Base-by-base conservation (phyloP, 2,888 invertebrate species). In the Capitulum mitella region DNA sequence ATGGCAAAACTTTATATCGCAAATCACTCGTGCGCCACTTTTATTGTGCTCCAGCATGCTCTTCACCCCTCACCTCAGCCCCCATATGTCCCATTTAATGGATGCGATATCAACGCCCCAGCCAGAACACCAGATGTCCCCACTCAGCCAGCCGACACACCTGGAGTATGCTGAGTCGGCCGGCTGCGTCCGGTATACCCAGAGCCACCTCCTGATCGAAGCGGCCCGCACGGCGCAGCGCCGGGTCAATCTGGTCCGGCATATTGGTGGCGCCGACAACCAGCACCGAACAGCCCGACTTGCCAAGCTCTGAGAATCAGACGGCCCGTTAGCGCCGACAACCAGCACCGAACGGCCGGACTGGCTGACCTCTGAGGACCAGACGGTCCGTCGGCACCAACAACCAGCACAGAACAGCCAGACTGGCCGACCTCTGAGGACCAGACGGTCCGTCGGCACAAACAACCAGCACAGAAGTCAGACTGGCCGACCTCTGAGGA, bases 171-270 rank as follows among this genome's bases (percentile, higher is more conserved):
- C 97, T 97, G 0, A 89, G 88, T 80, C 98, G 89, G 84, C 97
- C 98, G 22, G 88, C 86, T 3, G 89, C 86, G 6, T 89, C 89
- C 0, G 98, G 98, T 84, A 99, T 88, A 0, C 94, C 96, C 1
- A 98, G 94, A 84, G 93, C 97, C 80, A 97, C 88, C 79, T 94
- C 91, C 85, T 95, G 93, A 84, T 96, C 97, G 80, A 98, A 88
- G 82, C 98, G 90, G 0, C 98, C 98, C 0, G 93, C 93, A 83
- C 96, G 88, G 80, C 98, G 86, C 61, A 99, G 92, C 0, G 98
- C 98, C 3, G 97, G 94, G 87, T 99, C 98, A 79, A 99, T 92
- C 40, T 97, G 97, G 84, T 99, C 97, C 0, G 97, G 97, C 83
- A 98, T 89, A 87, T 99, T 99, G 40, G 95, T 97, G 0, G 98